phyloP scores from a whole-genome alignment of 1,140 invertebrate genomes.

The Colletes gigas region DNA sequence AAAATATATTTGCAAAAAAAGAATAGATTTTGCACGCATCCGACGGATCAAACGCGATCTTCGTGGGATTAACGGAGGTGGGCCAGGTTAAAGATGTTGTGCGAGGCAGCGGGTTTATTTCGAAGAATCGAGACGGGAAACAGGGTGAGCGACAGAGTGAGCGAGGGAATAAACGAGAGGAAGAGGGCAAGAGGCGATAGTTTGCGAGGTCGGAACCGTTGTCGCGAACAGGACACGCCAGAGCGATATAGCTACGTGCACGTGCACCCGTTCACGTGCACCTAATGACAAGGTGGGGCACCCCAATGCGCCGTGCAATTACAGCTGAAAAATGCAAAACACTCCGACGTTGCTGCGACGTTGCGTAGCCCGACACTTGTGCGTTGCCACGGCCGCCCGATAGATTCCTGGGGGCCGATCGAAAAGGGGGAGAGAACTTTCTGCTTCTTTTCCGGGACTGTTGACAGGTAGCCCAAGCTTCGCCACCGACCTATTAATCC shows the following conservation, averaged over 20 bases:
- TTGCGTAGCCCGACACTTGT: neutral
- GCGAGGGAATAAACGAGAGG: too few species aligned
- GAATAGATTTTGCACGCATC: too few species aligned
- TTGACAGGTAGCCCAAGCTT: constrained; percentile 5
- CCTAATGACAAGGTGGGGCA: constrained; percentile 68
- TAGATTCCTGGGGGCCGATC: neutral
- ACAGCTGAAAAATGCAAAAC: constrained; percentile 74
- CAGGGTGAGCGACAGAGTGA: too few species aligned
- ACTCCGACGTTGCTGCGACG: neutral
- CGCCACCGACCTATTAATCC: neutral
- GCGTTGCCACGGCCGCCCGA: neutral
- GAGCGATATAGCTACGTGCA: constrained; percentile 31
- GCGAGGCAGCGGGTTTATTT: neutral
- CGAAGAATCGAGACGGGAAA: neutral
- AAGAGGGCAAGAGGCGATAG: neutral
- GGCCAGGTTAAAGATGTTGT: too few species aligned
- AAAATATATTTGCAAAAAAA: too few species aligned
- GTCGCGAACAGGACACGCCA: constrained; percentile 72
- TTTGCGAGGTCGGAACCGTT: constrained; percentile 38
- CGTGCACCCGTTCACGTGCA: constrained; percentile 71
- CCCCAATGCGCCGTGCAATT: constrained; percentile 64
- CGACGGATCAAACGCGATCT: too few species aligned
- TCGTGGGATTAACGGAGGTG: too few species aligned
- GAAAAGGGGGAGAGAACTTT: neutral
- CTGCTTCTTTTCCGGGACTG: neutral